Percentiles rank a stretch among this genome's conserved stretches.
These are phyloP conservation scores for Rhadinocentrus ornatus DNA, from an alignment of 2,797 vertebrate species.

Conservation along the genomic window DNA sequence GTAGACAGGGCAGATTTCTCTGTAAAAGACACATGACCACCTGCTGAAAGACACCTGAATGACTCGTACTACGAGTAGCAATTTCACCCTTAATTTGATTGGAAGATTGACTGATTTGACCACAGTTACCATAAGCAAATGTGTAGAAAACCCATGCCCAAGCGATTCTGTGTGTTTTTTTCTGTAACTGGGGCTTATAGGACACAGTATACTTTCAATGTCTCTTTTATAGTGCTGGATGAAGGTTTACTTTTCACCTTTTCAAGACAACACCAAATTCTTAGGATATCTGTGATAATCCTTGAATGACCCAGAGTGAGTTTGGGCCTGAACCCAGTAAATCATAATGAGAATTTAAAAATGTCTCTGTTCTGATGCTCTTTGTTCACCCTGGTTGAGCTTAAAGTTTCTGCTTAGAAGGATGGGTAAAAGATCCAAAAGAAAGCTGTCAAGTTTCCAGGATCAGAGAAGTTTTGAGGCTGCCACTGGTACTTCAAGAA, in stretches of 20 bases:
- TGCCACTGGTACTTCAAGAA: neutral
- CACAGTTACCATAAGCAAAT: neutral
- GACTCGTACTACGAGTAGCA: neutral
- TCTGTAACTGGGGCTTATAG: neutral
- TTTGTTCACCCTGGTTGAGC: neutral
- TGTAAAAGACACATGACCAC: neutral
- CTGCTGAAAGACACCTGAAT: slow-evolving; percentile 7
- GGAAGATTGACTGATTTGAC: slow-evolving; percentile 6
- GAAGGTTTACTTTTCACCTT: neutral
- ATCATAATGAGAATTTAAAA: neutral
- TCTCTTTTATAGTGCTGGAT: neutral
- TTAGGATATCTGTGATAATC: neutral
- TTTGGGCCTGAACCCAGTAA: neutral
- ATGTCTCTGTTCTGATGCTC: neutral
- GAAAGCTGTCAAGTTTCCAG: neutral
- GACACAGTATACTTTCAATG: neutral
- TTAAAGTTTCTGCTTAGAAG: neutral
- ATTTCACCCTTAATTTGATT: neutral
- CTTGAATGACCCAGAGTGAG: neutral
- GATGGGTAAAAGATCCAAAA: neutral
- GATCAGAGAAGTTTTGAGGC: neutral
- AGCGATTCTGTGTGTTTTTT: neutral
- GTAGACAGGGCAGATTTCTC: neutral
- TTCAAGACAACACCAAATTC: no score
- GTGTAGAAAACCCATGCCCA: neutral